These are phyloP conservation scores for Napeogenes inachia DNA, from an alignment of 2,888 invertebrate genomes.

Conservation along the genomic window DNA sequence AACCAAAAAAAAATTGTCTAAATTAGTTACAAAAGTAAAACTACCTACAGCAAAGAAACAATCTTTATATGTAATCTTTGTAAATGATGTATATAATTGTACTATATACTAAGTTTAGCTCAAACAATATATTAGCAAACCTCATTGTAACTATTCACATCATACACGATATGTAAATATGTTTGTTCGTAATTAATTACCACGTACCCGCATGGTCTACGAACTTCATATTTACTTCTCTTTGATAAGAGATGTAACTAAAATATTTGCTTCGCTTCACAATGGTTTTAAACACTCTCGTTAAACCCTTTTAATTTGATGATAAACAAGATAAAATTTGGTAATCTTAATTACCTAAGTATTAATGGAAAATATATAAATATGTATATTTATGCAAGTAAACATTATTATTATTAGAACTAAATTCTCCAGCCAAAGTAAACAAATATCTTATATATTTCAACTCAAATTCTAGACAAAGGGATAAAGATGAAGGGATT, in stretches of 20 bases:
- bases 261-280: constrained; percentile 30
- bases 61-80: no score
- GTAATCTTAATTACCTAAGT: no score
- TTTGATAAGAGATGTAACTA: constrained; percentile 48
- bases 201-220: constrained; percentile 57
- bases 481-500: constrained; percentile 35
- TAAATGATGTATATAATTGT: background rate
- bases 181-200: constrained; percentile 38
- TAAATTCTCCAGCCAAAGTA: background rate
- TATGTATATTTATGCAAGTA: background rate
- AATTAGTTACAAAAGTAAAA: no score
- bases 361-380: background rate
- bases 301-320: background rate
- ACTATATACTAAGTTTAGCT: background rate
- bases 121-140: background rate
- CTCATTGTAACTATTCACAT: background rate
- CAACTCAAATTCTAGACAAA: constrained; percentile 33
- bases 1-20: no score
- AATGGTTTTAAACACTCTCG: constrained; percentile 11
- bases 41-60: no score
- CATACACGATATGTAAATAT: constrained; percentile 5
- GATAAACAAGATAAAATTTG: background rate
- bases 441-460: background rate
- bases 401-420: background rate
- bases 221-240: constrained; percentile 55